phyloP scores from a whole-genome alignment of 2,113 vertebrate genomes.

The Microtus ochrogaster region DNA sequence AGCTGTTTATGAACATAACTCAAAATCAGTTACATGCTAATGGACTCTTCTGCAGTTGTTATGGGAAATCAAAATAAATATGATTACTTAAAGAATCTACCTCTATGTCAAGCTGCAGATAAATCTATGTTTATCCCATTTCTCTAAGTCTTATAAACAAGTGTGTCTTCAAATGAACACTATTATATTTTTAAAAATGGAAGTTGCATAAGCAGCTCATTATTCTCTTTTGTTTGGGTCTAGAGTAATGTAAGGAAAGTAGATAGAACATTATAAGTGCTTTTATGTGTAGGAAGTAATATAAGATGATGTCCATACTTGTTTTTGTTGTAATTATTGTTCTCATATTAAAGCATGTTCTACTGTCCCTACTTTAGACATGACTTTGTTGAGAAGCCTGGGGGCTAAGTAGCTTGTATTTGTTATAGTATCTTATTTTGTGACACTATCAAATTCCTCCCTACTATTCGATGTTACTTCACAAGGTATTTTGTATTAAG shows the following conservation, averaged over 20 bases:
- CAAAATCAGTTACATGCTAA: neutral
- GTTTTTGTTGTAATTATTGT: neutral
- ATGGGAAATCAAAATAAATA: slow-evolving; percentile 5
- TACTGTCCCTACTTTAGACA: neutral
- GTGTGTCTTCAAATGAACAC: neutral
- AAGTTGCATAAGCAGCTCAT: neutral
- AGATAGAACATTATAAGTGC: neutral
- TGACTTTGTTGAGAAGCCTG: neutral
- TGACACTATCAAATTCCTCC: neutral
- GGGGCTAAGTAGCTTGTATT: neutral
- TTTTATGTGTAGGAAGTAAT: neutral
- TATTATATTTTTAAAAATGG: neutral
- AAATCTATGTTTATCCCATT: neutral
- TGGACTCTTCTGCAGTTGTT: neutral
- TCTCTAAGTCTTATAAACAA: neutral
- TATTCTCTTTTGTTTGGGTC: neutral
- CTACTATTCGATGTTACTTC: neutral
- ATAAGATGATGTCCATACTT: neutral
- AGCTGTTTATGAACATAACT: neutral
- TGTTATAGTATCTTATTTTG: neutral
- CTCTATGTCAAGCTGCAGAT: neutral
- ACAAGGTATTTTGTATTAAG: neutral
- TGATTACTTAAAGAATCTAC: neutral
- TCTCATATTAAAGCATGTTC: neutral
- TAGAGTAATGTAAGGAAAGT: neutral